These are phyloP conservation scores for Naso thynnoides DNA, from an alignment of 2,797 vertebrate genomes.

Conservation along the genomic window DNA sequence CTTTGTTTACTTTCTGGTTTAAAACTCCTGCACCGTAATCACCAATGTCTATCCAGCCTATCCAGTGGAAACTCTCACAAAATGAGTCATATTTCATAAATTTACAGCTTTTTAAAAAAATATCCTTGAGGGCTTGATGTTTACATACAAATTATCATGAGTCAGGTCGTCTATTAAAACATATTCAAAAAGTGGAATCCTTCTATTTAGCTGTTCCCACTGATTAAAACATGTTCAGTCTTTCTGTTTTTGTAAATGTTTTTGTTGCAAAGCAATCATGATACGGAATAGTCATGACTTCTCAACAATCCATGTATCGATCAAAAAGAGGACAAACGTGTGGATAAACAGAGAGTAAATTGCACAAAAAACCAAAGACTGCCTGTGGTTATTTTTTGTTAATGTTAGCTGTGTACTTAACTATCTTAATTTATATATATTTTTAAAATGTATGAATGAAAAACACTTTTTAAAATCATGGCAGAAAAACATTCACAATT, in stretches of 20 bases:
- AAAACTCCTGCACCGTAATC: neutral
- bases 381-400: conserved; percentile 30
- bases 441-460: neutral
- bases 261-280: conserved; percentile 50
- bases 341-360: conserved; percentile 48
- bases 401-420: neutral
- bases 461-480: neutral
- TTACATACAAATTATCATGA: neutral
- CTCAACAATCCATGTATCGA: conserved; percentile 29
- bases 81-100: neutral
- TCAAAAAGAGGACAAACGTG: conserved; percentile 28
- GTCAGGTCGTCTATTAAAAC: neutral
- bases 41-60: too few species aligned
- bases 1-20: conserved; percentile 2
- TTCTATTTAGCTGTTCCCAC: conserved; percentile 12
- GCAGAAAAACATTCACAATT: neutral
- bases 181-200: conserved; percentile 15
- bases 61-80: too few species aligned
- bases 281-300: conserved; percentile 30
- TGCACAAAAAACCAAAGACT: conserved; percentile 37
- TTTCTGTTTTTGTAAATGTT: conserved; percentile 46
- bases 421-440: neutral
- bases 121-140: neutral
- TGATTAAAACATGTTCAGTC: conserved; percentile 20
- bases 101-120: conserved; percentile 6